phyloP scores from a whole-genome alignment of 2,113 vertebrate genomes.

The Ovis canadensis region DNA sequence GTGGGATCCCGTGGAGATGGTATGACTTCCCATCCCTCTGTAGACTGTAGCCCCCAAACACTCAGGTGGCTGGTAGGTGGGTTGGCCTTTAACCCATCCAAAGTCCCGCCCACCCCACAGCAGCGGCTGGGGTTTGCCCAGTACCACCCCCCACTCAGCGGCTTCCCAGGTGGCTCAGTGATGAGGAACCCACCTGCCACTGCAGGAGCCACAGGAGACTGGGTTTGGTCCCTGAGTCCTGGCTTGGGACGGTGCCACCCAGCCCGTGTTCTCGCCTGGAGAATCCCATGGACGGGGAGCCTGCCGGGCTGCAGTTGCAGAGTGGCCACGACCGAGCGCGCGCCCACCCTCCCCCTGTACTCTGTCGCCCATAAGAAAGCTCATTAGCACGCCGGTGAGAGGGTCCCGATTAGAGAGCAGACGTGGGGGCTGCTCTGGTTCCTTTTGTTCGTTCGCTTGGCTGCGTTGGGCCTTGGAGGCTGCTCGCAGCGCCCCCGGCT shows the following conservation, averaged over 20 bases:
- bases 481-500: rapidly evolving
- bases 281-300: neutral
- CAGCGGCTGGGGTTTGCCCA: neutral
- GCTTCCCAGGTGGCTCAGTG: neutral
- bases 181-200: rapidly evolving
- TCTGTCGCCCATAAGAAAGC: neutral
- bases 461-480: neutral
- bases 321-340: rapidly evolving
- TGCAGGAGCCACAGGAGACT: neutral
- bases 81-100: neutral
- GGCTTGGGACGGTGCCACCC: neutral
- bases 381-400: neutral
- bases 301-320: neutral
- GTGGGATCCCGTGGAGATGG: neutral
- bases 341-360: neutral
- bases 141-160: neutral
- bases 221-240: neutral
- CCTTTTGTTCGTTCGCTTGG: rapidly evolving
- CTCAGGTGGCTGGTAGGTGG: neutral
- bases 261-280: neutral
- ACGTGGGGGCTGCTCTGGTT: rapidly evolving
- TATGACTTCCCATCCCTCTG: neutral
- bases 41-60: neutral
- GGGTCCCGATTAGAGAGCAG: neutral
- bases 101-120: rapidly evolving